Evolutionary conservation across 2,888 invertebrate genomes (phyloP), one percentile per base, ranked within the genome.

Genomic region (Fabriciana adippe): DNA sequence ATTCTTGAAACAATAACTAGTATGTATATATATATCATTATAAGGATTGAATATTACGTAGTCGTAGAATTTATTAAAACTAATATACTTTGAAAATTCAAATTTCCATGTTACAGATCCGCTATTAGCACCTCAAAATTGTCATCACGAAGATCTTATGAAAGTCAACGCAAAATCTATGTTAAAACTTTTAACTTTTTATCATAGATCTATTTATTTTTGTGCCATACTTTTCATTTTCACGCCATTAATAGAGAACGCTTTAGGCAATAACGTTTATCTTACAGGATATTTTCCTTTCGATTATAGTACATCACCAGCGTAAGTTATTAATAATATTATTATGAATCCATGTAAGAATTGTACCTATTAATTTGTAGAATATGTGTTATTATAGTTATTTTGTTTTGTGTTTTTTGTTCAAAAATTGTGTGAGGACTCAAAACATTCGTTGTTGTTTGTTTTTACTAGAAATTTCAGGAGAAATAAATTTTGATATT

Each of bases 211-310:
- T 16, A 75, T 80, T 26, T 71, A 79, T 6, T 61, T 72, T 5
- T 88, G 87, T 66, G 83, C 74, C 0, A 0, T 21, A 0, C 72
- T 87, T 47, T 88, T 86, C 83, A 73, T 78, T 1, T 64, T 82
- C 51, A 88, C 81, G 69, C 89, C 89, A 0, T 47, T 88, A 15
- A 78, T 87, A 8, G 88, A 87, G 60, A 82, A 76, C 63, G 72
- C 79, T 14, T 64, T 84, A 21, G 85, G 86, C 1, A 76, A 79
- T 64, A 76, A 83, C 16, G 83, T 83, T 2, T 71, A 80, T 47
- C 83, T 90, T 35, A 83, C 85, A n/a, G 88, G 82, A 14, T 90
- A 87, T 69, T 79, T 89, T 64, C 90, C 91, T 18, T 88, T 89
- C 67, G 83, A 86, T 66, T 86, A 85, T 1, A 78, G 68, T 14